Base-by-base conservation (phyloP, 1,140 invertebrate genomes). In the Dendroctonus ponderosae region DNA sequence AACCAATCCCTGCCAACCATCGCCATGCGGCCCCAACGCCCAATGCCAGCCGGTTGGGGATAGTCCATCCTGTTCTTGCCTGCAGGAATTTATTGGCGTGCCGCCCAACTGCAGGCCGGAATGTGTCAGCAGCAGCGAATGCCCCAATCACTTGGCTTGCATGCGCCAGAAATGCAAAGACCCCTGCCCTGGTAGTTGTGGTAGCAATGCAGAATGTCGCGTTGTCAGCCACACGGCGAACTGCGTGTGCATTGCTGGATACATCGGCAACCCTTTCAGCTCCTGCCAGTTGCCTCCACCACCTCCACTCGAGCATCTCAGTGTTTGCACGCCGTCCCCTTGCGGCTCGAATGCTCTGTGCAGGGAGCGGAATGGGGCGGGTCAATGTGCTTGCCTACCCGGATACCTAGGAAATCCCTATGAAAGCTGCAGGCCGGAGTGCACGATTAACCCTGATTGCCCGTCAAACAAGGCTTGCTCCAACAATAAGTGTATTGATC, bases 271-370 rank as follows among this genome's bases (percentile, higher is more conserved):
- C 80, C 87, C 88, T n/a, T 67, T 67, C 68, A 80, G 80, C 12
- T 52, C 71, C 15, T 82, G 81, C 60, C 67, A 68, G 5, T 71
- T 74, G 41, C 69, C 64, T 11, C 26, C 62, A 46, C 53, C 70
- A 48, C 8, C 37, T 39, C 67, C 66, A 26, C 57, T 58, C 58
- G 70, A 75, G 64, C 70, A 77, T 61, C 61, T 73, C 37, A 75
- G 77, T 41, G 88, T 89, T 11, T 92, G 91, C 72, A 72, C 80
- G 14, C 86, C 86, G 26, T 87, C 85, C 15, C 89, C 89, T 5
- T 93, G 91, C 77, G 90, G 90, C 41, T 78, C 85, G 7, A 91
- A 90, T 78, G 87, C 89, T 38, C 73, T 86, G 69, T 92, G 90
- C 75, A 83, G 82, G 71, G 85, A 88, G 72, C 79, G 84, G 54